Base-by-base conservation (phyloP, 2,888 invertebrate genomes). In the Gastracanthus pulcherrimus region DNA sequence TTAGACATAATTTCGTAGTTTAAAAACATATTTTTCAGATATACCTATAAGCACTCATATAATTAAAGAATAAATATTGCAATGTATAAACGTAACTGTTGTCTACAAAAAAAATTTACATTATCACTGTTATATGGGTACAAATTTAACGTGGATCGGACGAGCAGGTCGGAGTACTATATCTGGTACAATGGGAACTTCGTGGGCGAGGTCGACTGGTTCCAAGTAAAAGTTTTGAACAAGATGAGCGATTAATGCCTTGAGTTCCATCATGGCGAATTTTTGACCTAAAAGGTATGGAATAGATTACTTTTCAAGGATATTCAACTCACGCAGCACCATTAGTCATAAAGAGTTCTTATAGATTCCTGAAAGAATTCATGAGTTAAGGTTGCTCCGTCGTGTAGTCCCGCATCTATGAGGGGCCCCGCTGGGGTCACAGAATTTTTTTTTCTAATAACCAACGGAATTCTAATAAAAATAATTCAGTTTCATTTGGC, bases 261-360 rank as follows among this genome's bases (percentile, higher is more conserved):
- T 90, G 4, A 89, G n/a, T 76, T 90, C 89, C 16, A 89, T 48
- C 87, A 89, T 86, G 0, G 88, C 89, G 51, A 87, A 87, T 34
- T 84, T 86, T 82, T 87, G 87, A 64, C 86, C 86, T 86, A n/a
- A 6, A 83, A 66, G 3, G 34, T 34, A 6, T 7, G 31, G 11
- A 34, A n/a, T n/a, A n/a, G 3, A 45, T 45, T 45, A 3, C n/a
- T 45, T 45, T 45, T 16, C 45, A n/a, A 19, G 5, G 3, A 62
- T 16, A 11, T 34, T 23, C 2, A 26, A 9, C 19, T 4, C 7
- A 1, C 51, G 51, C 19, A 9, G 19, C 19, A 19, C 19, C n/a
- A 5, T 51, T 34, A 16, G 23, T 55, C 41, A 11, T 9, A 19
- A 23, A 62, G n/a, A n/a, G n/a, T n/a, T n/a, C n/a, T n/a, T n/a